Evolutionary conservation across 1,140 invertebrate species (phyloP).

Genomic region (Drosophila baimaii): DNA sequence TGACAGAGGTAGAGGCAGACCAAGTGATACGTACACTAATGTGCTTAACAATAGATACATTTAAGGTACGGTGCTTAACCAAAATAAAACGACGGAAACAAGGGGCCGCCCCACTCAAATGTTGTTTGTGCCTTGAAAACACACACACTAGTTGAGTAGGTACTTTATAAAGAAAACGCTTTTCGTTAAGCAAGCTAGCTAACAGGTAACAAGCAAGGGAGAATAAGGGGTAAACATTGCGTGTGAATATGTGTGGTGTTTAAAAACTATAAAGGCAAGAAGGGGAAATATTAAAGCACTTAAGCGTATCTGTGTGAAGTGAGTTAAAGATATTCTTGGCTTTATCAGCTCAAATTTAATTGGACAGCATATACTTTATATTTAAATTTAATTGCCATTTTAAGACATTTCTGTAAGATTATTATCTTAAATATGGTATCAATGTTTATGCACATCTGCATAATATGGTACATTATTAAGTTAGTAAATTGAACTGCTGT

Average conservation of each 20-base stretch:
- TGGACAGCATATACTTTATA: not conserved
- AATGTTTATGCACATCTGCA: not conserved
- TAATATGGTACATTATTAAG: not conserved
- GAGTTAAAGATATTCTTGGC: not conserved
- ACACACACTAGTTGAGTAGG: slow-evolving; percentile 51
- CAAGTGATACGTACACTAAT: slow-evolving; percentile 57
- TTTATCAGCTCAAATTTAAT: not conserved
- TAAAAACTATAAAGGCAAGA: not conserved
- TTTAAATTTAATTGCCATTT: not conserved
- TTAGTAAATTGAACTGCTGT: not conserved
- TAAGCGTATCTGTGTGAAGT: not conserved
- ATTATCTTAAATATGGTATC: not conserved
- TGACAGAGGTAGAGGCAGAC: slow-evolving; percentile 3
- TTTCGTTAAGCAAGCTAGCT: slow-evolving; percentile 59
- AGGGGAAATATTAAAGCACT: not conserved
- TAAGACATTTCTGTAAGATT: not conserved
- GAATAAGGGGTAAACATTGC: slow-evolving; percentile 7
- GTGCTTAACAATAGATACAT: slow-evolving; percentile 74
- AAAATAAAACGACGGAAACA: slow-evolving; percentile 55
- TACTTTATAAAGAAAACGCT: slow-evolving; percentile 58
- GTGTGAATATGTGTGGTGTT: not conserved
- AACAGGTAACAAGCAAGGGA: slow-evolving; percentile 71
- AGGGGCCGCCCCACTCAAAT: slow-evolving; percentile 41
- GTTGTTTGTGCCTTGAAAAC: slow-evolving; percentile 45
- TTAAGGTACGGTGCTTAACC: slow-evolving; percentile 70